Percentiles rank a stretch among this genome's conserved stretches.
These are phyloP conservation scores for Nycticebus coucang DNA, from an alignment of 2,113 vertebrate genomes.

Conservation along the genomic window DNA sequence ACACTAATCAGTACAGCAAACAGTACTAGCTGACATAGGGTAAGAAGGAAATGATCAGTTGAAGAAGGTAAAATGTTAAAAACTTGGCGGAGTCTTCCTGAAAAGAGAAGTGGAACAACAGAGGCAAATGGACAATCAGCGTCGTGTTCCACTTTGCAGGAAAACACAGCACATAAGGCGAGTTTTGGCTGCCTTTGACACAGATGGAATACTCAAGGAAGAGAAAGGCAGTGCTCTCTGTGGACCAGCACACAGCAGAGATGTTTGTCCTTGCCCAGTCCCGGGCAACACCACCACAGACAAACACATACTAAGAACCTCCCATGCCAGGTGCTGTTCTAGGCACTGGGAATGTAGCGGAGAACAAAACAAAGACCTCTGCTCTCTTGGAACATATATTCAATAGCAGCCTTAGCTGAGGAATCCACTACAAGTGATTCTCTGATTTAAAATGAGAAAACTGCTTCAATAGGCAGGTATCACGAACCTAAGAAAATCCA, in stretches of 20 bases:
- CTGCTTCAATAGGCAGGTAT: neutral
- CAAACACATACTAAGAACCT: neutral
- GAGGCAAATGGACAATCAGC: neutral
- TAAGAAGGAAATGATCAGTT: neutral
- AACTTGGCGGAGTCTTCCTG: neutral
- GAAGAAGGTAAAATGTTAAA: constrained; percentile 9
- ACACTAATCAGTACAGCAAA: neutral
- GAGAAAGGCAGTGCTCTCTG: neutral
- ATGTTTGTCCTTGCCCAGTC: neutral
- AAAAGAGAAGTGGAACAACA: constrained; percentile 8
- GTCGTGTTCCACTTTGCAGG: neutral
- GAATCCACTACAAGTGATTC: neutral
- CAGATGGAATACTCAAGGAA: neutral
- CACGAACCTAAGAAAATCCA: neutral
- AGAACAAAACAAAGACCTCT: neutral
- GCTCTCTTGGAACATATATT: neutral
- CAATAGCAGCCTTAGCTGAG: neutral
- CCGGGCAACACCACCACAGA: neutral
- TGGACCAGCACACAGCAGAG: neutral
- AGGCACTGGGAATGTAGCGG: neutral
- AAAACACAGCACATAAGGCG: neutral
- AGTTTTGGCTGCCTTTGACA: neutral
- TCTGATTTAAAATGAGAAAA: neutral
- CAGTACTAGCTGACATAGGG: neutral
- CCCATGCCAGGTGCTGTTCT: neutral